Evolutionary conservation across 2,797 vertebrate genomes (phyloP).

Genomic region (Limnodromus scolopaceus): DNA sequence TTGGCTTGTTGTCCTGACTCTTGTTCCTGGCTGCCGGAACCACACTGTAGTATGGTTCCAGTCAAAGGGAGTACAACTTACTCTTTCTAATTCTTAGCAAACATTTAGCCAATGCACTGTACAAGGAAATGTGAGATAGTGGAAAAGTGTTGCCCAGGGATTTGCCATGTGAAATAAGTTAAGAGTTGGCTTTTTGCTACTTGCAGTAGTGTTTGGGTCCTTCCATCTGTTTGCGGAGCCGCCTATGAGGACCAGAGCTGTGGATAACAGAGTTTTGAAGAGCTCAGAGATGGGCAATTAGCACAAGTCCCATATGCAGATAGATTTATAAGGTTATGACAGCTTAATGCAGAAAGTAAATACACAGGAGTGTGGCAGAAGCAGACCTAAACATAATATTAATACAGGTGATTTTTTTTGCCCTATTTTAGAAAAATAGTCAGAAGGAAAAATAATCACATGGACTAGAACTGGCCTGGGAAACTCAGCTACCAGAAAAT

Average conservation of each 20-base stretch:
- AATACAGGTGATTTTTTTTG: background rate
- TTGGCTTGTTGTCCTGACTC: background rate
- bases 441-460: background rate
- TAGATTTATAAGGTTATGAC: background rate
- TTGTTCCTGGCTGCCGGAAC: background rate
- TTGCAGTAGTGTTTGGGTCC: background rate
- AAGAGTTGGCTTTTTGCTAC: background rate
- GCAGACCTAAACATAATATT: background rate
- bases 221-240: background rate
- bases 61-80: background rate
- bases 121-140: background rate
- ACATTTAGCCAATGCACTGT: fast-evolving
- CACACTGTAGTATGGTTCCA: background rate
- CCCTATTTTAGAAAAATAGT: background rate
- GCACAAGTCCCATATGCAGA: background rate
- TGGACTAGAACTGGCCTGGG: fast-evolving
- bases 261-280: background rate
- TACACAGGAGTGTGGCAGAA: background rate
- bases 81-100: background rate
- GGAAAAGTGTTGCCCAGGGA: fast-evolving
- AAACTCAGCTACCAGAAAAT: background rate
- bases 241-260: background rate
- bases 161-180: background rate
- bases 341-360: background rate
- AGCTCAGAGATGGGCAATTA: background rate